These are phyloP conservation scores for Porites lobata DNA, from an alignment of 92 coral and sea anemone genomes.

Conservation along the genomic window DNA sequence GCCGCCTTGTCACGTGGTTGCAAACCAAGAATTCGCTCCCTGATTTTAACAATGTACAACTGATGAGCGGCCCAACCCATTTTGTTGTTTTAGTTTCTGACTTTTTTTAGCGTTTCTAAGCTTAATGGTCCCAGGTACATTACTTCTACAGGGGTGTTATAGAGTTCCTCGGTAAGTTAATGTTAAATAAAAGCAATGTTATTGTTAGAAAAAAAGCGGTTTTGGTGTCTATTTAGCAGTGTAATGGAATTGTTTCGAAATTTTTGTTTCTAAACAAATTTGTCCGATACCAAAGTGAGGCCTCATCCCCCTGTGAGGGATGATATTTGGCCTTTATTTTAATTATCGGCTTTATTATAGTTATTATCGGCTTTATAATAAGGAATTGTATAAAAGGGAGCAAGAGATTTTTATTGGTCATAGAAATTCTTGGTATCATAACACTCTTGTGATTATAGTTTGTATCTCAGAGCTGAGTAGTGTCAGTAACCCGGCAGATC, in stretches of 20 bases:
- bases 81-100: no score
- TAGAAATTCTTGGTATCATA: conserved; percentile 3
- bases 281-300: conserved; percentile 68
- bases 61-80: no score
- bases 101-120: no score
- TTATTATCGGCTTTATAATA: conserved; percentile 69
- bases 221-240: no score
- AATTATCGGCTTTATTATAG: conserved; percentile 58
- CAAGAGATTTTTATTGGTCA: conserved; percentile 75
- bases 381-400: conserved; percentile 59
- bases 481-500: background rate
- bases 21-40: no score
- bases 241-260: background rate
- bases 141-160: no score
- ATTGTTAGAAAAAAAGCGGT: no score
- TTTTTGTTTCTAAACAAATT: conserved; percentile 26
- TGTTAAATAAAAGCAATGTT: no score
- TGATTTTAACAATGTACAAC: no score
- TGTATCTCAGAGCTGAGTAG: background rate
- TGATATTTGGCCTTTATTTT: conserved; percentile 46
- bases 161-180: no score
- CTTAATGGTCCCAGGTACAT: no score
- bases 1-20: no score
- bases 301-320: conserved; percentile 56
- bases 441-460: background rate